phyloP scores from a whole-genome alignment of 2,797 vertebrate species.

The Naso thynnoides region DNA sequence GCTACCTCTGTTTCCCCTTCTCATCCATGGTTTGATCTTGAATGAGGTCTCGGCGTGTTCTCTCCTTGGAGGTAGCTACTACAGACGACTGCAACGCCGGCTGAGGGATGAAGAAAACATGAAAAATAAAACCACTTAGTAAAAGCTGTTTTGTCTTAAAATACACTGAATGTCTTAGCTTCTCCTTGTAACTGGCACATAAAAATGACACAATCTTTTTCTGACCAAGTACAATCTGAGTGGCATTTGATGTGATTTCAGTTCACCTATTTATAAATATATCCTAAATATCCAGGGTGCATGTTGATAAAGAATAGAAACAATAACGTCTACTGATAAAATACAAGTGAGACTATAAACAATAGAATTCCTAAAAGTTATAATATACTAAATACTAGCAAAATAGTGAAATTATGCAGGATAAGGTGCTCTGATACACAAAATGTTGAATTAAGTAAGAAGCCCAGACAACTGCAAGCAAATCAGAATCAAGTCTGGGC shows the following conservation, averaged over 20 bases:
- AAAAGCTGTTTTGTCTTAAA: rapidly evolving
- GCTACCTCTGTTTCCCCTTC: constrained; percentile 95
- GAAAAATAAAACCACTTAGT: not conserved
- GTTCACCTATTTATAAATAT: not conserved
- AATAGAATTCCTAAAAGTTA: not conserved
- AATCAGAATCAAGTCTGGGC: too few relatives aligned
- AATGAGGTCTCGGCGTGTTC: constrained; percentile 99
- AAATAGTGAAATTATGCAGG: not conserved
- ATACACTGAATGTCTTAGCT: not conserved
- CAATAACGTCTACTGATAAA: not conserved
- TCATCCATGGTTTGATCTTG: constrained; percentile 99
- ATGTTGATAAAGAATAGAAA: not conserved
- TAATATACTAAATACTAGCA: not conserved
- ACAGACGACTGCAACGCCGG: constrained; percentile 99
- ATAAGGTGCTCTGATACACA: not conserved
- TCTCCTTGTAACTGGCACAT: not conserved
- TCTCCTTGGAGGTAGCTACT: constrained; percentile 99
- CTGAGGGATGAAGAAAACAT: constrained; percentile 67
- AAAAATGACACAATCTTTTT: not conserved
- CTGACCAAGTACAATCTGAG: not conserved
- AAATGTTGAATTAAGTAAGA: not conserved
- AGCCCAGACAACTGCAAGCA: not conserved
- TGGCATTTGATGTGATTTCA: not conserved
- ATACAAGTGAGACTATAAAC: not conserved
- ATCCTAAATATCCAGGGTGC: not conserved